Conservation (phyloP, 2,888 invertebrate species). For the Hesperia comma region DNA sequence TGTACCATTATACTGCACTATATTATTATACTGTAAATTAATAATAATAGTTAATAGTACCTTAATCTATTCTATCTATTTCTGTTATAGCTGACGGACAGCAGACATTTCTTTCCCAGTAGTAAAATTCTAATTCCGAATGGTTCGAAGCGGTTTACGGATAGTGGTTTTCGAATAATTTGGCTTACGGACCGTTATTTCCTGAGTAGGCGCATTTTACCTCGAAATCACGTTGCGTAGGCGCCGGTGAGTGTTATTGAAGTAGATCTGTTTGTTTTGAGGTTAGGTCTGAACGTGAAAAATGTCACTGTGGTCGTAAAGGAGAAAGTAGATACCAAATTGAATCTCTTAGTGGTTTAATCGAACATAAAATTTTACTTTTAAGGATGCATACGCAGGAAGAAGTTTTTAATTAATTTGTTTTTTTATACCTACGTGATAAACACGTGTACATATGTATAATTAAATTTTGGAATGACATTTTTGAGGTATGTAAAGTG, state of each 20-base stretch:
- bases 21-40: constrained; percentile 10
- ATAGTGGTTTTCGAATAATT: constrained; percentile 72
- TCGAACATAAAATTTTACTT: not conserved
- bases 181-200: constrained; percentile 69
- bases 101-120: constrained; percentile 49
- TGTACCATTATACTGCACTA: not conserved
- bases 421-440: not conserved
- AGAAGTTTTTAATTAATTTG: not conserved
- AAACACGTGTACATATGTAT: not conserved
- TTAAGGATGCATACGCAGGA: not conserved
- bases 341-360: not conserved
- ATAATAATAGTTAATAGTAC: constrained; percentile 12
- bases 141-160: constrained; percentile 62
- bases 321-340: constrained; percentile 18
- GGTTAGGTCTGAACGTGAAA: constrained; percentile 27
- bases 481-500: too few species aligned
- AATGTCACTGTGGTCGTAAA: constrained; percentile 24
- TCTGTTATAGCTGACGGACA: constrained; percentile 62
- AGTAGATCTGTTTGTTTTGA: constrained; percentile 27
- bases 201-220: constrained; percentile 53
- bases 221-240: constrained; percentile 35
- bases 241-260: constrained; percentile 34
- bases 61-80: constrained; percentile 59
- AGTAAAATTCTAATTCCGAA: constrained; percentile 60
- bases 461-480: not conserved